These are phyloP conservation scores for Ricordea florida DNA, from an alignment of 92 coral and sea anemone genomes.

Conservation along the genomic window DNA sequence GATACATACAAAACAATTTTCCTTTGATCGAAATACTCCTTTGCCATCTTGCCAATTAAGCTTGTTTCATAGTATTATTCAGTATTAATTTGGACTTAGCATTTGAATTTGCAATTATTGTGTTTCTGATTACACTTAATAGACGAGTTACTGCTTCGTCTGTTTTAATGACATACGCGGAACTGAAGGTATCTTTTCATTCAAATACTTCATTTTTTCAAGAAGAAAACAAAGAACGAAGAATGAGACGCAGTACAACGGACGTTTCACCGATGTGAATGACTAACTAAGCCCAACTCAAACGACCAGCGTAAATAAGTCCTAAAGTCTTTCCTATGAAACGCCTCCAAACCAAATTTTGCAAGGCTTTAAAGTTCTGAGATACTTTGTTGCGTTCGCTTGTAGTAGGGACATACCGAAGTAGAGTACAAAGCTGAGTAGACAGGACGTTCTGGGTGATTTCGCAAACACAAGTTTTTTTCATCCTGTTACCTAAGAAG, in stretches of 20 bases:
- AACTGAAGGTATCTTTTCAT: background rate
- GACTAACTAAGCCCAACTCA: background rate
- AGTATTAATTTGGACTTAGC: conserved; percentile 18
- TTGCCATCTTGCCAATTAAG: conserved; percentile 12
- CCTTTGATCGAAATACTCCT: background rate
- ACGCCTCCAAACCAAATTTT: too few relatives aligned
- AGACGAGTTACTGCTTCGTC: background rate
- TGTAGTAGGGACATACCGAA: too few relatives aligned
- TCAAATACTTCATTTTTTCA: background rate
- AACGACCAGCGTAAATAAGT: too few relatives aligned
- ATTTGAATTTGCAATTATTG: conserved; percentile 5
- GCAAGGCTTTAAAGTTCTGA: too few relatives aligned
- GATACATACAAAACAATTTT: conserved; percentile 19
- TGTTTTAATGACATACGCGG: background rate
- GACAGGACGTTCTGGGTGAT: too few relatives aligned
- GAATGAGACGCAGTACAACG: background rate
- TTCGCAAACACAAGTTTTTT: background rate
- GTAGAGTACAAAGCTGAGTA: too few relatives aligned
- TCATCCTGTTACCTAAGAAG: conserved; percentile 4
- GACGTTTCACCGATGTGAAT: background rate
- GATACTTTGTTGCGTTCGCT: too few relatives aligned
- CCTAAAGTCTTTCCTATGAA: too few relatives aligned
- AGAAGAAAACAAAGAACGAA: background rate
- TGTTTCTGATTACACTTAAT: conserved; percentile 17
- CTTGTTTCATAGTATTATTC: conserved; percentile 42